A percentile compares a stretch with the other conserved stretches of the same genome.
Evolutionary conservation across 2,113 vertebrate species (phyloP).

Genomic region (pig (Sus scrofa)): DNA sequence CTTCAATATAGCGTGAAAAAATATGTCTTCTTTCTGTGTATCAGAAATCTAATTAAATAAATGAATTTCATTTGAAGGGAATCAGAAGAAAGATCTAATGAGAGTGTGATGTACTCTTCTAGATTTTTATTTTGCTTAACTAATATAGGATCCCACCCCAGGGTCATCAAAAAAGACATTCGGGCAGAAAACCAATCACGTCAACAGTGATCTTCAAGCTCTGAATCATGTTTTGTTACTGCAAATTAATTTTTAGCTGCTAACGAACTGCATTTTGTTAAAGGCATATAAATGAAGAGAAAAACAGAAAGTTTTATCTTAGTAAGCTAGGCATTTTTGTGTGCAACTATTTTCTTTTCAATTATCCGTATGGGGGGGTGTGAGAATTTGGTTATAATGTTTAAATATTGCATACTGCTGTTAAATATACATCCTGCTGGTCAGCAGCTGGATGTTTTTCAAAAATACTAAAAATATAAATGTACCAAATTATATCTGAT

Average conservation of each 20-base stretch:
- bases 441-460: background rate
- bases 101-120: background rate
- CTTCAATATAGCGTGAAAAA: background rate
- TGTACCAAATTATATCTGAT: background rate
- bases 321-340: background rate
- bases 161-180: background rate
- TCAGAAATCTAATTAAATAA: background rate
- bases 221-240: background rate
- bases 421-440: background rate
- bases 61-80: background rate
- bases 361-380: background rate
- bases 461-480: background rate
- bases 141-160: background rate
- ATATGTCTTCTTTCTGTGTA: background rate
- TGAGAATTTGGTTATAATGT: background rate
- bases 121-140: background rate
- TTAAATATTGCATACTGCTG: background rate
- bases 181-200: background rate
- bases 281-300: background rate
- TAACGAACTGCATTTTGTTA: background rate
- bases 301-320: background rate
- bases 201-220: slow-evolving; percentile 4
- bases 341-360: background rate
- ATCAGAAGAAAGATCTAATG: background rate
- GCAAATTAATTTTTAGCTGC: background rate